A percentile compares a stretch with the other conserved stretches of the same genome.
Evolutionary conservation across 2,113 vertebrate species (phyloP).

Genomic region (Hydrochoerus hydrochaeris): DNA sequence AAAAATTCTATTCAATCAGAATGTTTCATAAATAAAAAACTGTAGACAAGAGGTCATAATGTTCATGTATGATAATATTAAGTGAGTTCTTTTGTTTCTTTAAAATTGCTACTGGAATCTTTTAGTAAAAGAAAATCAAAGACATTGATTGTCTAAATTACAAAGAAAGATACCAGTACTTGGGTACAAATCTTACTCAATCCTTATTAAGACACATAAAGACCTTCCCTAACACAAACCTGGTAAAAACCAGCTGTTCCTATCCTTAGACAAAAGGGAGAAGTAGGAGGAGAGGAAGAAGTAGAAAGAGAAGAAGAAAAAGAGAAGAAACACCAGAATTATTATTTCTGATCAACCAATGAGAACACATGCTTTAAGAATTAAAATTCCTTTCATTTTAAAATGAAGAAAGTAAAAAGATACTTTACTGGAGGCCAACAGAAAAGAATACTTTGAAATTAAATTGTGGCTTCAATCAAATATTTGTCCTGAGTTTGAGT

Average conservation of each 20-base stretch:
- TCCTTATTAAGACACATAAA: neutral
- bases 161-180: neutral
- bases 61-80: neutral
- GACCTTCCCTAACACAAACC: neutral
- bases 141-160: neutral
- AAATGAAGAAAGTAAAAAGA: neutral
- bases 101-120: neutral
- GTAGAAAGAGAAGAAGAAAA: neutral
- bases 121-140: neutral
- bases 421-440: neutral
- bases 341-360: neutral
- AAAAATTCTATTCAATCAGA: neutral
- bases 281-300: neutral
- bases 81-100: neutral
- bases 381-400: neutral
- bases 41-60: neutral
- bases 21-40: neutral
- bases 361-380: neutral
- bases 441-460: neutral
- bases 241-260: neutral
- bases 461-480: neutral
- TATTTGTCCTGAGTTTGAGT: neutral
- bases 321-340: neutral
- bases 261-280: accelerated
- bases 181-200: neutral